A percentile compares a stretch with the other conserved stretches of the same genome.
phyloP scores from a whole-genome alignment of 2,797 vertebrate species.

The Anisognathus igniventris region DNA sequence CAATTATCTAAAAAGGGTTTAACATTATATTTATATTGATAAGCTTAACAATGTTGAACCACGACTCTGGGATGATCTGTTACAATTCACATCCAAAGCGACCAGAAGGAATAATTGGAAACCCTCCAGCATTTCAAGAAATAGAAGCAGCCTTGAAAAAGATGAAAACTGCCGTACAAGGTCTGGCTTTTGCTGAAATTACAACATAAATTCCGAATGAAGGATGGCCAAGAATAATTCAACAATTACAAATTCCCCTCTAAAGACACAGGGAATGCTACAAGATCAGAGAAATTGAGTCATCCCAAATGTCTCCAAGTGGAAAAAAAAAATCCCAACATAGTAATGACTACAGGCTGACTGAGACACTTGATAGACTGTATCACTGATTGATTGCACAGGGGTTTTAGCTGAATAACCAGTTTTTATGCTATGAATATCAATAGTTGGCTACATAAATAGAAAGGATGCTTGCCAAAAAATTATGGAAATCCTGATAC shows the following conservation, averaged over 20 bases:
- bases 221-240: constrained; percentile 73
- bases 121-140: constrained; percentile 76
- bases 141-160: constrained; percentile 78
- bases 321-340: neutral
- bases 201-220: constrained; percentile 77
- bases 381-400: constrained; percentile 21
- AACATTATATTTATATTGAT: constrained; percentile 81
- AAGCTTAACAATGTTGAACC: constrained; percentile 78
- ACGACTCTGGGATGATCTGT: constrained; percentile 75
- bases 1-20: constrained; percentile 78
- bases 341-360: constrained; percentile 3
- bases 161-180: constrained; percentile 74
- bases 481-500: constrained; percentile 2
- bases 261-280: constrained; percentile 47
- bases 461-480: constrained; percentile 12
- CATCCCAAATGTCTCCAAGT: neutral
- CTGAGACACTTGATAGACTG: constrained; percentile 35
- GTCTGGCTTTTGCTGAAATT: constrained; percentile 76
- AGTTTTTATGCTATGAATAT: constrained; percentile 11
- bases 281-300: constrained; percentile 53
- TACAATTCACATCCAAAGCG: constrained; percentile 76
- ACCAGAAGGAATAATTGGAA: constrained; percentile 82
- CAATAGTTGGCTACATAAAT: constrained; percentile 30
- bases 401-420: constrained; percentile 19
- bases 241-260: constrained; percentile 68